Percentiles rank a stretch among this genome's conserved stretches.
phyloP scores from a whole-genome alignment of 35 echinoderm and acorn worm genomes.

The Diadema setosum region DNA sequence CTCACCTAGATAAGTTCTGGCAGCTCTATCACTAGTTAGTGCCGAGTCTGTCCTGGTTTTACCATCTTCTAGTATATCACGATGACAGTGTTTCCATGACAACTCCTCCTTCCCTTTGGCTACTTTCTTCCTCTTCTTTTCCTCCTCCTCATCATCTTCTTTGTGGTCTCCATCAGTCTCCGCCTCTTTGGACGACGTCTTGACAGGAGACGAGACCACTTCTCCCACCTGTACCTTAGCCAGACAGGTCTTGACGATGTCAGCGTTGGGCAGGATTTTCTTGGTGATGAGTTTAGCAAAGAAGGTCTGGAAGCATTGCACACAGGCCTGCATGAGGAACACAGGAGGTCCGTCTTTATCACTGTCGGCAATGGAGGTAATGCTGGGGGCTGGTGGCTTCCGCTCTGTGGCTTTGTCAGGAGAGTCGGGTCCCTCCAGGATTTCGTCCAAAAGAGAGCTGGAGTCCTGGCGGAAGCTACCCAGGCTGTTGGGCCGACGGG shows the following conservation, averaged over 20 bases:
- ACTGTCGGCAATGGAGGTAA: constrained; percentile 2
- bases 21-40: constrained; percentile 68
- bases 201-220: neutral
- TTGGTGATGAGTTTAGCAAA: constrained; percentile 85
- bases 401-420: neutral
- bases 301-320: constrained; percentile 90
- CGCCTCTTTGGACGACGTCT: neutral
- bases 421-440: neutral
- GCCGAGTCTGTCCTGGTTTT: constrained; percentile 59
- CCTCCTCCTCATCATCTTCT: neutral
- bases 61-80: constrained; percentile 3
- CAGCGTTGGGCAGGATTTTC: constrained; percentile 80
- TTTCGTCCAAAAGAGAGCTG: neutral
- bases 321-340: constrained; percentile 96
- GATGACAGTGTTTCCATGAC: neutral
- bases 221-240: constrained; percentile 53
- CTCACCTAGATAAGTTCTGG: constrained; percentile 61
- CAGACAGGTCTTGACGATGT: constrained; percentile 56
- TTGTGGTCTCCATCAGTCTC: neutral
- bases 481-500: neutral
- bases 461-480: neutral
- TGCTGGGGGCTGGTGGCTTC: constrained; percentile 14
- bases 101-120: neutral
- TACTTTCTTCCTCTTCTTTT: neutral
- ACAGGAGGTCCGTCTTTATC: constrained; percentile 61